Conservation (phyloP, 2,888 invertebrate genomes). For the Diaphora mendica region DNA sequence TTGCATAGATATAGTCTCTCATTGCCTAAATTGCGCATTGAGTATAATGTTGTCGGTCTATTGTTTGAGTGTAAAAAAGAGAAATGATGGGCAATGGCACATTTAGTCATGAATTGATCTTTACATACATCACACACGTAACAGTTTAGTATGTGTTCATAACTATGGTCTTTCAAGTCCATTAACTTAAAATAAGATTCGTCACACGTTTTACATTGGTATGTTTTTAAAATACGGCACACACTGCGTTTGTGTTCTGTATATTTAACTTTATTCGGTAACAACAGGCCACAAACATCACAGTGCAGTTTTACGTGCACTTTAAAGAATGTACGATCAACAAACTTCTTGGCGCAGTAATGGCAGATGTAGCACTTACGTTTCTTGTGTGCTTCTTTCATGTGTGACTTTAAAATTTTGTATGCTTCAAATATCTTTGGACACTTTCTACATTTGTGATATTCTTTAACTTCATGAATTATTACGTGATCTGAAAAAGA, state of each 20-base stretch:
- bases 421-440: constrained; percentile 72
- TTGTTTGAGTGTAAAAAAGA: constrained; percentile 66
- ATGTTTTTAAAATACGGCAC: constrained; percentile 63
- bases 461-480: constrained; percentile 74
- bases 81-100: constrained; percentile 71
- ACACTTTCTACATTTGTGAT: constrained; percentile 78
- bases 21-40: constrained; percentile 59
- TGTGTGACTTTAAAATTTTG: constrained; percentile 64
- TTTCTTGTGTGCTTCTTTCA: constrained; percentile 71
- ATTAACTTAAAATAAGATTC: constrained; percentile 66
- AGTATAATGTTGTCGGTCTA: constrained; percentile 61
- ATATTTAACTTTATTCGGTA: constrained; percentile 59
- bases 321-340: constrained; percentile 76
- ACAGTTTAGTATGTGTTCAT: constrained; percentile 61
- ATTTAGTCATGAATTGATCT: constrained; percentile 70
- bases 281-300: constrained; percentile 64
- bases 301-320: constrained; percentile 79
- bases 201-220: constrained; percentile 69
- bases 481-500: constrained; percentile 77
- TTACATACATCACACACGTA: constrained; percentile 77
- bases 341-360: constrained; percentile 75
- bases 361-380: constrained; percentile 79
- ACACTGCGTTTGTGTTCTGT: constrained; percentile 64
- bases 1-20: constrained; percentile 71
- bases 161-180: constrained; percentile 77